Evolutionary conservation across 2,888 invertebrate genomes (phyloP), one percentile per base, ranked within the genome.

Genomic region (Shargacucullia verbasci): DNA sequence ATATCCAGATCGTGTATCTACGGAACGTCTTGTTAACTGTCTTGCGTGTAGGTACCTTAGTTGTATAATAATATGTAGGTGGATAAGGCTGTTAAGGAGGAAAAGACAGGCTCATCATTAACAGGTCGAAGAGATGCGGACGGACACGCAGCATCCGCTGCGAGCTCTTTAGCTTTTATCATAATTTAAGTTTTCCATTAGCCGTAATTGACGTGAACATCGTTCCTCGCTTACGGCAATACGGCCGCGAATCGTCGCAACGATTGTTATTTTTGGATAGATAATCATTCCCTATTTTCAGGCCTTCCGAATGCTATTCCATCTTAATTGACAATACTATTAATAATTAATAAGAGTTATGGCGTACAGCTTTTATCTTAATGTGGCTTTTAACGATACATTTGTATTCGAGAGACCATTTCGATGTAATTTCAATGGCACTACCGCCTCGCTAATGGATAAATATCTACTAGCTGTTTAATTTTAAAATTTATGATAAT

Each of bases 101-200:
- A 66, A 60, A 55, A 56, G 49, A 69, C 44, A 63, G 44, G 50
- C 70, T 76, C 69, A 71, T 80, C 76, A 80, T 78, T 76, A 78
- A 74, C 68, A 59, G 59, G 69, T 73, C 70, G 76, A 66, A 59
- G 74, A 78, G 80, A 69, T 60, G 72, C 78, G 76, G 68, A 78
- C 70, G 82, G 81, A 80, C 83, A 80, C 83, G 79, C 88, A 88
- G 88, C 84, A 85, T 89, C 89, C 87, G 85, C 79, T 82, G 82
- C 75, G 75, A 79, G 82, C 87, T 89, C 85, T 86, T 90, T 84
- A 85, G 92, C 92, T 94, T 93, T 93, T 92, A 93, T 92, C 92
- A 94, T 93, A 94, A 92, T 94, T 94, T 92, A 93, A 93, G 92
- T 94, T 92, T 91, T 92, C 92, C 94, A 94, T 94, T 93, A 93